phyloP scores from a whole-genome alignment of 2,113 vertebrate genomes.

The Heterotilapia buettikoferi region DNA sequence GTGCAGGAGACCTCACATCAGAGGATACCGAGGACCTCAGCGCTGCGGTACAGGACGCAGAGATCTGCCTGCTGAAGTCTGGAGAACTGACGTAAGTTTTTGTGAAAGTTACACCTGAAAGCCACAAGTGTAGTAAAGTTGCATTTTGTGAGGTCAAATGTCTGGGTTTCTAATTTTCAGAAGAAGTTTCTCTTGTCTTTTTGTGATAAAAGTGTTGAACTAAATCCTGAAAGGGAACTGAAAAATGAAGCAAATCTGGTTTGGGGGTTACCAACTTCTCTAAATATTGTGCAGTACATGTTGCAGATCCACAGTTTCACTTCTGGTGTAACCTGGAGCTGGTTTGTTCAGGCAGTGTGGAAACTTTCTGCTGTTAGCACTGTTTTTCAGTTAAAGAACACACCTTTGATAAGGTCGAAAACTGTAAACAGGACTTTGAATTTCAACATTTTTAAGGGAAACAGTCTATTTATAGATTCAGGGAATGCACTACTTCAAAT shows the following conservation, averaged over 20 bases:
- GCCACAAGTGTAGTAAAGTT: background rate
- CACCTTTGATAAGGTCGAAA: background rate
- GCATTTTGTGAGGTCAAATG: background rate
- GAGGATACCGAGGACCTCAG: constrained; percentile 77
- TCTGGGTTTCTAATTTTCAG: background rate
- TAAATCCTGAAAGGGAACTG: background rate
- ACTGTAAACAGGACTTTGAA: background rate
- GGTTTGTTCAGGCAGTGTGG: background rate
- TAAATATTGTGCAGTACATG: background rate
- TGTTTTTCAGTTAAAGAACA: background rate
- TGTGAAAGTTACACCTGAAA: background rate
- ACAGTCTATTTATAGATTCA: background rate
- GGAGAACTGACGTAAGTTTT: constrained; percentile 88
- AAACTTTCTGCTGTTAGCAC: background rate
- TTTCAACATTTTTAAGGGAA: background rate
- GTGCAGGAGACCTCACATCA: constrained; percentile 66
- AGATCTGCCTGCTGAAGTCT: constrained; percentile 87
- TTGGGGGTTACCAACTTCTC: background rate
- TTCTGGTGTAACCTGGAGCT: background rate
- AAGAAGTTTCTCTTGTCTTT: background rate
- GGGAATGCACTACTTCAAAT: background rate
- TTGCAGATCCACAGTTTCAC: background rate
- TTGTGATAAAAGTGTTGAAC: background rate
- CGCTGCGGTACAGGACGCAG: constrained; percentile 81
- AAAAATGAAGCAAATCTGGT: background rate